A percentile compares a stretch with the other conserved stretches of the same genome.
Conservation (phyloP, 1,140 invertebrate species). For the Chironomus tepperi region DNA sequence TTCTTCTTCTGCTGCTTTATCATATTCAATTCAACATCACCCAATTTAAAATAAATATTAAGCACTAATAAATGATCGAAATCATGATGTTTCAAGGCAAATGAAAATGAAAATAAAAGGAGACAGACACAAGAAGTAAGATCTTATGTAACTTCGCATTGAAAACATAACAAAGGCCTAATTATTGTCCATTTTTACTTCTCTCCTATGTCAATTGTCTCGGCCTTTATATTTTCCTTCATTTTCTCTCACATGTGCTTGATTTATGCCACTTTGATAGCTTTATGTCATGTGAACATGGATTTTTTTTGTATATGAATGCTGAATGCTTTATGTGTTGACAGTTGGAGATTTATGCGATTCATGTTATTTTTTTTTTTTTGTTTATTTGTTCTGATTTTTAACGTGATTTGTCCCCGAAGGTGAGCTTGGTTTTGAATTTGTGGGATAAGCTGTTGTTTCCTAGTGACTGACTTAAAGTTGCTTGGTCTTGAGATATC, state of each 20-base stretch:
- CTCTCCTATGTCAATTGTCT: conserved; percentile 6
- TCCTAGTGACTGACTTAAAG: too few relatives aligned
- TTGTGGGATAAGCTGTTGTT: too few relatives aligned
- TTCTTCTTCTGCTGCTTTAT: too few relatives aligned
- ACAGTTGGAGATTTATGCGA: conserved; percentile 12
- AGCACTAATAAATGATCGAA: neutral
- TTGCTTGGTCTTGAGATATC: too few relatives aligned
- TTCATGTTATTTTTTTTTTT: neutral
- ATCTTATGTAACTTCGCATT: too few relatives aligned
- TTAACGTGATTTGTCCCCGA: too few relatives aligned
- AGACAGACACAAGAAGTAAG: too few relatives aligned
- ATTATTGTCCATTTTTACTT: conserved; percentile 20
- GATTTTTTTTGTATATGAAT: neutral
- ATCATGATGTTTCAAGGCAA: conserved; percentile 13
- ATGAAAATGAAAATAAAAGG: neutral
- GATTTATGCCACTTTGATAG: conserved; percentile 21
- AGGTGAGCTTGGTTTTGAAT: too few relatives aligned
- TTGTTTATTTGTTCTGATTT: too few relatives aligned
- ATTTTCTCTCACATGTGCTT: neutral
- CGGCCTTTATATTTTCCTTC: neutral
- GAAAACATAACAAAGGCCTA: neutral
- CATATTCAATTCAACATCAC: too few relatives aligned
- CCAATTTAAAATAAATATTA: too few relatives aligned
- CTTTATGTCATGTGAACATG: conserved; percentile 11
- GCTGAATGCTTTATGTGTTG: conserved; percentile 4